Conservation (phyloP, 2,797 vertebrate genomes). For the Scolopax bukidnonensis region DNA sequence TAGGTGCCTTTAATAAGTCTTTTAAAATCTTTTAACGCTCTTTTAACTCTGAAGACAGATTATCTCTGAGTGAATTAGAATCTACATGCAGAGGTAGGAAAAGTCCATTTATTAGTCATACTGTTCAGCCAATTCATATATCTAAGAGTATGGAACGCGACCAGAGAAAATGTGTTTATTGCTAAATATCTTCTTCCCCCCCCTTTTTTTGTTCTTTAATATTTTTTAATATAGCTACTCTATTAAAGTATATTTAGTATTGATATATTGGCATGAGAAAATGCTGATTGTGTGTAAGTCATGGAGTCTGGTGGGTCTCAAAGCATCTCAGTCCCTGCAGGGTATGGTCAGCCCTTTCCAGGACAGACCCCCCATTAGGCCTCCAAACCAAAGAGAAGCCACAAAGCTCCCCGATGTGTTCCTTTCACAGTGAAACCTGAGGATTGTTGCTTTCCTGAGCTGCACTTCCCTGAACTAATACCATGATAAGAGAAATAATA, state of each 20-base stretch:
- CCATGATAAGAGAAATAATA: neutral
- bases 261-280: neutral
- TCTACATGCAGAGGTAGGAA: neutral
- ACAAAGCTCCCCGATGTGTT: neutral
- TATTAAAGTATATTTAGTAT: neutral
- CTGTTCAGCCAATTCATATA: accelerated
- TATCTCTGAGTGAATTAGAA: neutral
- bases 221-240: neutral
- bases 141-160: neutral
- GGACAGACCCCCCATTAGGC: neutral
- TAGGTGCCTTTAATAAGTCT: neutral
- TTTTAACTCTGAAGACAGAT: neutral
- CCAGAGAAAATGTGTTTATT: neutral
- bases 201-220: accelerated
- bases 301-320: neutral
- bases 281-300: neutral
- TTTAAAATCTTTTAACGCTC: neutral
- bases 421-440: neutral
- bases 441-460: neutral
- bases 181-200: neutral
- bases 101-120: neutral
- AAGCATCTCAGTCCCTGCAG: neutral
- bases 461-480: neutral
- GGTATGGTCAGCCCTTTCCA: neutral
- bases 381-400: neutral